Evolutionary conservation across 2,888 invertebrate genomes (phyloP).

Genomic region (Drosophila parthenogenetica): DNA sequence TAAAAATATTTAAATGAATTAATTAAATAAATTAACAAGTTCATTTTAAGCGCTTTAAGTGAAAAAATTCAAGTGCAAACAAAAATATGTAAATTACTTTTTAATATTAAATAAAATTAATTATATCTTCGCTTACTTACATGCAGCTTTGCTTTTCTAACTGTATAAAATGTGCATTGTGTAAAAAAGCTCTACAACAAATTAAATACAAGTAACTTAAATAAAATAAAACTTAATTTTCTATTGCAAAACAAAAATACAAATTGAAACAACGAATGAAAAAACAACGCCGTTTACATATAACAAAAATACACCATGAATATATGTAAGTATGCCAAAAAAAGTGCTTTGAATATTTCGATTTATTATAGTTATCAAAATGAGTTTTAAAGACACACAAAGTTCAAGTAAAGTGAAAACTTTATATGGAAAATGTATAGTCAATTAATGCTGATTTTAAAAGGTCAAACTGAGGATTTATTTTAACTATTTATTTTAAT

Average conservation of each 20-base stretch:
- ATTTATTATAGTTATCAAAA: no score
- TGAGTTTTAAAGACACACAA: no score
- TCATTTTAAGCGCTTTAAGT: slow-evolving; percentile 20
- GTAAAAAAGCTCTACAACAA: slow-evolving; percentile 14
- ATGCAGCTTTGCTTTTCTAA: slow-evolving; percentile 46
- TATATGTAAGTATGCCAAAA: slow-evolving; percentile 62
- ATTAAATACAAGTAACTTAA: slow-evolving; percentile 16
- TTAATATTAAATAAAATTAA: slow-evolving; percentile 12
- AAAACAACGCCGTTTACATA: slow-evolving; percentile 80
- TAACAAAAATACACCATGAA: slow-evolving; percentile 45
- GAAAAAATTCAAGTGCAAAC: slow-evolving; percentile 26
- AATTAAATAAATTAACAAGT: not conserved
- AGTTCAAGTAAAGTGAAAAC: no score
- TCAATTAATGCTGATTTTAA: no score
- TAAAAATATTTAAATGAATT: not conserved
- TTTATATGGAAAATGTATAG: no score
- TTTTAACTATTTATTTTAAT: no score
- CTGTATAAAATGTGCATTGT: slow-evolving; percentile 12
- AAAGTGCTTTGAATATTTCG: no score
- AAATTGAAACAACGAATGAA: slow-evolving; percentile 80
- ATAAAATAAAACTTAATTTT: slow-evolving; percentile 42
- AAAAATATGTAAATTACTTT: not conserved
- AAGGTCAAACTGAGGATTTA: no score
- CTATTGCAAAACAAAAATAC: slow-evolving; percentile 33
- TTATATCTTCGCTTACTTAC: slow-evolving; percentile 25